Conservation (phyloP, 2,888 invertebrate species). For the Caenorhabditis sinica region DNA sequence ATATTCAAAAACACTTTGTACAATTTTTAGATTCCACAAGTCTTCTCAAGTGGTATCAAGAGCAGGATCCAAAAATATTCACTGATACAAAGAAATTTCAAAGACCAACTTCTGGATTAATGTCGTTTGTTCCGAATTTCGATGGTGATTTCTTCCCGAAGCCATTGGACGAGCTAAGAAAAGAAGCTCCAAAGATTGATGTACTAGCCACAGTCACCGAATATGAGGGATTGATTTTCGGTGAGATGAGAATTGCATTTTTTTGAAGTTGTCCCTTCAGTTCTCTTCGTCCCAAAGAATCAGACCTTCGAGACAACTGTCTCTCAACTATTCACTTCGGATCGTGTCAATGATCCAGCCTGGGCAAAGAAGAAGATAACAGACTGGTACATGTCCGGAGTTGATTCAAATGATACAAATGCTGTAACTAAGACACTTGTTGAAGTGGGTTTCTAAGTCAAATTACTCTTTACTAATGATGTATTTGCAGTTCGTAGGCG, state of each 20-base stretch:
- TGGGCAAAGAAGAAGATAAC: conserved; percentile 33
- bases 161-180: conserved; percentile 63
- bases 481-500: conserved; percentile 59
- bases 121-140: conserved; percentile 68
- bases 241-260: conserved; percentile 36
- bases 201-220: conserved; percentile 64
- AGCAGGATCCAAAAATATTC: conserved; percentile 37
- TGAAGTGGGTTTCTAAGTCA: conserved; percentile 20
- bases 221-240: conserved; percentile 70
- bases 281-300: background rate
- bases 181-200: conserved; percentile 62
- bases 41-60: conserved; percentile 53
- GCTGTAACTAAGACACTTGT: conserved; percentile 20
- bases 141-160: conserved; percentile 70
- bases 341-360: background rate
- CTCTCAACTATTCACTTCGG: background rate
- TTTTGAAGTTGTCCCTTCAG: background rate
- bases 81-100: conserved; percentile 2
- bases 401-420: conserved; percentile 39
- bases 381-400: conserved; percentile 44
- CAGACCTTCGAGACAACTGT: background rate
- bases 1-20: background rate
- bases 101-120: conserved; percentile 35
- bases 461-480: background rate
- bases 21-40: conserved; percentile 11